A percentile compares a stretch with the other conserved stretches of the same genome.
Conservation (phyloP, 2,888 invertebrate species). For the Magallana nippona region DNA sequence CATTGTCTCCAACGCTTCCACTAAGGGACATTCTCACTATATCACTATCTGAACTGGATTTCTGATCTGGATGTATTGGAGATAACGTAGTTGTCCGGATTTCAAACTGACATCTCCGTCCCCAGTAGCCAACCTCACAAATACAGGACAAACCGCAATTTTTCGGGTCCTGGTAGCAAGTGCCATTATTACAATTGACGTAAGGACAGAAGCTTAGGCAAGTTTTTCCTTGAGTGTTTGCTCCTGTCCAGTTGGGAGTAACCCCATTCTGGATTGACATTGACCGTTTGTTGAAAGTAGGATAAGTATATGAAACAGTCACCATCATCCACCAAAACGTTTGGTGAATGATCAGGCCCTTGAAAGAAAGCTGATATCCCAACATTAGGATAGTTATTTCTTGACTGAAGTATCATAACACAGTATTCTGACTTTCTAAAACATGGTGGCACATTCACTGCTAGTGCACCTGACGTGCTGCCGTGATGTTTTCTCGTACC, state of each 20-base stretch:
- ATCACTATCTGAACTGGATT: background rate
- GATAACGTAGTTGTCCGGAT: slow-evolving; percentile 26
- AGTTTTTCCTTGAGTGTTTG: slow-evolving; percentile 32
- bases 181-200: slow-evolving; percentile 48
- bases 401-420: slow-evolving; percentile 17
- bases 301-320: background rate
- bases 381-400: slow-evolving; percentile 30
- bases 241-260: slow-evolving; percentile 34
- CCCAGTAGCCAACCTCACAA: slow-evolving; percentile 56
- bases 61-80: background rate
- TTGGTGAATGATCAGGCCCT: background rate
- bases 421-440: background rate
- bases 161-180: slow-evolving; percentile 54
- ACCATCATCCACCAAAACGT: background rate
- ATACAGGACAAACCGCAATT: slow-evolving; percentile 58
- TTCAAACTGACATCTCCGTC: slow-evolving; percentile 52
- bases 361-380: slow-evolving; percentile 16
- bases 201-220: slow-evolving; percentile 47
- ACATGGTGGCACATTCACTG: background rate
- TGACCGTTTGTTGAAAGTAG: slow-evolving; percentile 6
- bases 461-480: background rate
- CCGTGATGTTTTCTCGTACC: background rate
- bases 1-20: background rate
- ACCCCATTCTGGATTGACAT: background rate
- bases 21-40: background rate